Evolutionary conservation across 2,113 vertebrate genomes (phyloP).

Genomic region (Psittacara wagleri): DNA sequence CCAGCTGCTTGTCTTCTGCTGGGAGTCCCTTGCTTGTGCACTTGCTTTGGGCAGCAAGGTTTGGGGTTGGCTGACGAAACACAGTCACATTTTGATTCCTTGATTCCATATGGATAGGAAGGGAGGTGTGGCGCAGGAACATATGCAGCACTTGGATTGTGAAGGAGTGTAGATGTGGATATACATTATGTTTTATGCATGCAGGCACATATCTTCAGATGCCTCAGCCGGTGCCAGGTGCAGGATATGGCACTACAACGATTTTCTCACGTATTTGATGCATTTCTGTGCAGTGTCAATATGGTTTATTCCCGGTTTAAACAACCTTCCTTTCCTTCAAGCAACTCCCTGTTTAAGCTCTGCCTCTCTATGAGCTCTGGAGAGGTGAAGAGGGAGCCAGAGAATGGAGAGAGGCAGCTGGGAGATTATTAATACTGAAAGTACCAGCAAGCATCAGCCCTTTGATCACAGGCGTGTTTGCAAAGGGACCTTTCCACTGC

Average conservation of each 20-base stretch:
- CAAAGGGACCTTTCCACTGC: slow-evolving; percentile 40
- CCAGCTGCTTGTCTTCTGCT: background rate
- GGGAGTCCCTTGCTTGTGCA: background rate
- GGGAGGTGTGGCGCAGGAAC: background rate
- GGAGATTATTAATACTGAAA: slow-evolving; percentile 56
- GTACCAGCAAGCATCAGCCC: slow-evolving; percentile 44
- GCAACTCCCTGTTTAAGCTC: background rate
- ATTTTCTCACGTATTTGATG: background rate
- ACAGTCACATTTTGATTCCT: background rate
- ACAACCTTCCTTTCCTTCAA: background rate
- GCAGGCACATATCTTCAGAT: background rate
- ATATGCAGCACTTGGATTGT: background rate
- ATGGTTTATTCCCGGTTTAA: background rate
- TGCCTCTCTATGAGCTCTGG: background rate
- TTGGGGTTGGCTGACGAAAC: background rate
- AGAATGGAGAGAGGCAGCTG: slow-evolving; percentile 25
- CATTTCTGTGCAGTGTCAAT: background rate
- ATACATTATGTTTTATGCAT: background rate
- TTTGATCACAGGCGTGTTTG: slow-evolving; percentile 53
- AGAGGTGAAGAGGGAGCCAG: background rate
- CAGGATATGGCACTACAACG: background rate
- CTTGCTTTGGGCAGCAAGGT: background rate
- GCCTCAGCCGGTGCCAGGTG: background rate
- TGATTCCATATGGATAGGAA: background rate
- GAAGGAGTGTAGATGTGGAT: background rate